phyloP scores from a whole-genome alignment of 2,888 invertebrate species.

The Tortrix viridana region DNA sequence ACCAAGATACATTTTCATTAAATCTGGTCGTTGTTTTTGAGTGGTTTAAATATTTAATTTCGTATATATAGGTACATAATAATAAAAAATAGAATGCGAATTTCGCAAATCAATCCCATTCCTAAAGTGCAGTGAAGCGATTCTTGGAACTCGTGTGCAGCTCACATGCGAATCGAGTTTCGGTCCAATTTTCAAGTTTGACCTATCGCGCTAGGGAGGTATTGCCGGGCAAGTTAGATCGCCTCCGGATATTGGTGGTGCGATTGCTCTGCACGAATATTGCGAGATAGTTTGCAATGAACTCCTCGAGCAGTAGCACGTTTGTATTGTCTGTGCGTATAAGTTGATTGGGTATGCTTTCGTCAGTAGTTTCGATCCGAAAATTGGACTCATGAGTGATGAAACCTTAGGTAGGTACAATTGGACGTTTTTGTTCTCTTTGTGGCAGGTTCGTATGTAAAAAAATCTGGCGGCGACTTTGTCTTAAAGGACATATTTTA shows the following conservation, averaged over 20 bases:
- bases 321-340: constrained; percentile 8
- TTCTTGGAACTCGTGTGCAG: not conserved
- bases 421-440: too few relatives aligned
- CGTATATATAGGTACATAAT: too few relatives aligned
- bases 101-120: not conserved
- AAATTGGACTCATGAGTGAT: too few relatives aligned
- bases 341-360: constrained; percentile 6
- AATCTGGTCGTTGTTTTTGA: too few relatives aligned
- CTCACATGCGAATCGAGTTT: constrained; percentile 19
- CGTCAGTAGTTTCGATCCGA: too few relatives aligned
- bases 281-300: constrained; percentile 16
- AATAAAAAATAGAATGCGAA: too few relatives aligned
- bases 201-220: constrained; percentile 16
- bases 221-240: constrained; percentile 21
- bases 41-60: too few relatives aligned
- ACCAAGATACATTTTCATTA: too few relatives aligned
- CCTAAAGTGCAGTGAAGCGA: constrained; percentile 3
- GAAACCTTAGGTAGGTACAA: too few relatives aligned
- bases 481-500: too few relatives aligned
- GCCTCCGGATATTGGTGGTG: constrained; percentile 27
- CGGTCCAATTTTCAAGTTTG: constrained; percentile 25
- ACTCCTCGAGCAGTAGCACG: constrained; percentile 4
- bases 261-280: constrained; percentile 15
- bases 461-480: too few relatives aligned
- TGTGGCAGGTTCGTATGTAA: too few relatives aligned